Evolutionary conservation across 2,888 invertebrate species (phyloP).

Genomic region (Ochlodes sylvanus): DNA sequence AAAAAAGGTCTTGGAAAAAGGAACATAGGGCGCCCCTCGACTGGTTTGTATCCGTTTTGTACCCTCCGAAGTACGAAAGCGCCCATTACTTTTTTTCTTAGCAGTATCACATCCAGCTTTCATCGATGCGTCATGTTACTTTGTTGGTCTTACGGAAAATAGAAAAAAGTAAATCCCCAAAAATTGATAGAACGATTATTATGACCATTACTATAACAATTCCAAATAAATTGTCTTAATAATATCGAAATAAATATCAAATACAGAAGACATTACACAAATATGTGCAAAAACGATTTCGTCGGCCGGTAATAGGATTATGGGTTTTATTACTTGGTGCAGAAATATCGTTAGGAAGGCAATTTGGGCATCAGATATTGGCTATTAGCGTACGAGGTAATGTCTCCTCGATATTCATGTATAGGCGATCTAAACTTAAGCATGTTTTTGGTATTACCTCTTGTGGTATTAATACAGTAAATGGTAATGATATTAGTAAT

Average conservation of each 20-base stretch:
- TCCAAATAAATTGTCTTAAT: too few species aligned
- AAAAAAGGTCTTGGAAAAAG: too few species aligned
- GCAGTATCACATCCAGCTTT: too few species aligned
- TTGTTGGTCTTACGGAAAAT: too few species aligned
- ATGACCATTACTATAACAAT: too few species aligned
- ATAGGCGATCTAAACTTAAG: conserved; percentile 59
- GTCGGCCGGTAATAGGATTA: conserved; percentile 73
- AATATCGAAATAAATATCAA: conserved; percentile 27
- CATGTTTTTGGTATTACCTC: conserved; percentile 64
- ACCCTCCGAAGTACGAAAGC: too few species aligned
- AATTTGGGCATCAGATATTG: conserved; percentile 82
- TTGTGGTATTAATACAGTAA: conserved; percentile 27
- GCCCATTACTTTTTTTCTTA: too few species aligned
- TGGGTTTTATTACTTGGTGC: conserved; percentile 79
- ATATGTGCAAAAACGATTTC: conserved; percentile 66
- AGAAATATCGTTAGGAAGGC: conserved; percentile 82
- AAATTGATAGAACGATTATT: too few species aligned
- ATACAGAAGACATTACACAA: conserved; percentile 52
- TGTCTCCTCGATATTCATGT: conserved; percentile 76
- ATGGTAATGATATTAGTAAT: not conserved
- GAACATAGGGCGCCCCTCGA: too few species aligned
- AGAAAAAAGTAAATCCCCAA: too few species aligned
- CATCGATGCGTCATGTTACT: too few species aligned
- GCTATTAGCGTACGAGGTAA: conserved; percentile 79
- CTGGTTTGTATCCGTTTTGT: too few species aligned